Evolutionary conservation across 1,140 invertebrate species (phyloP), one percentile per base, ranked within the genome.

Genomic region (Listronotus oregonensis): DNA sequence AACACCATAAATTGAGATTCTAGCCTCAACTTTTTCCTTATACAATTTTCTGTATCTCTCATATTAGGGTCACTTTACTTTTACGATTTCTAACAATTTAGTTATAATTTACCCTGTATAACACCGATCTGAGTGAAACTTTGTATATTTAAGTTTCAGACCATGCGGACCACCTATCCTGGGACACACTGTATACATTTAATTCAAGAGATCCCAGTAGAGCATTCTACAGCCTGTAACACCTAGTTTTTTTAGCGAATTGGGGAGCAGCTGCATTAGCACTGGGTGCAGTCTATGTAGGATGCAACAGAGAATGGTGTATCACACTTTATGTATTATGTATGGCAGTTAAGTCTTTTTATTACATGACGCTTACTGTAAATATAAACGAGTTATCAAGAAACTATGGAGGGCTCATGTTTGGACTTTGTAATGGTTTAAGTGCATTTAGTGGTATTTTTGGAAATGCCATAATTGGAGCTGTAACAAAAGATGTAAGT

Each of bases 321-420:
- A 43, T 68, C 10, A 9, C 8, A 8, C 47, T 70, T 3, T 65
- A 61, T 39, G 32, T 58, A 6, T 12, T 59, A 6, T 42, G 64
- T 31, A 66, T 66, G 64, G 40, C 50, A 1, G 14, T 51, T 17
- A 66, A 66, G 32, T 32, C 64, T 0, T 66, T 66, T 21, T 66
- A 66, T 31, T 66, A 66, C 32, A 44, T 58, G 15, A 66, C 64
- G 0, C 18, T 66, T 12, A 32, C 64, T 5, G 49, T 59, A 6
- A 66, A 66, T 32, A 66, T 59, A 12, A 59, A 58, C 18, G 40
- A 7, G 5, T 34, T 59, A 7, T 66, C 64, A 11, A 58, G 27
- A 27, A 58, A 66, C 21, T 66, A 58, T 52, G 55, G 64, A 31
- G 64, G 64, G 0, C 42, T 59, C 10, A 58, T 66, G 46, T 66